Conservation (phyloP, 2,797 vertebrate species). For the Eulemur mongoz region DNA sequence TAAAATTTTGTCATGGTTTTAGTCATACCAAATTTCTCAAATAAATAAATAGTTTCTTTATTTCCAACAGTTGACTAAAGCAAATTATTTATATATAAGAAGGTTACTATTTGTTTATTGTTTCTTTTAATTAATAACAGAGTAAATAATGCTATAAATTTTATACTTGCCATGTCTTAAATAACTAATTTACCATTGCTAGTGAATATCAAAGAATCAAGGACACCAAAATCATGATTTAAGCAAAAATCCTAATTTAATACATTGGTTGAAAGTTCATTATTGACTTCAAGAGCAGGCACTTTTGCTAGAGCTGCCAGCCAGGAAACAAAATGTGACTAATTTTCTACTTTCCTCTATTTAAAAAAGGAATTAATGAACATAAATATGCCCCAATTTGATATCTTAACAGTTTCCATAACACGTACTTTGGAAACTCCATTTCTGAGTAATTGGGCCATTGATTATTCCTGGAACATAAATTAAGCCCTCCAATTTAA, state of each 20-base stretch:
- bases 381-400: slow-evolving; percentile 56
- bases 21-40: not conserved
- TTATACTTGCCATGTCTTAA: not conserved
- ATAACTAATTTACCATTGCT: slow-evolving; percentile 19
- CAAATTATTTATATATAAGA: not conserved
- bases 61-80: not conserved
- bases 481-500: slow-evolving; percentile 59
- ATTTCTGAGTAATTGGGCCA: slow-evolving; percentile 50
- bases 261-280: not conserved
- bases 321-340: slow-evolving; percentile 43
- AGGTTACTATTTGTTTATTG: not conserved
- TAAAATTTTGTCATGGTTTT: not conserved
- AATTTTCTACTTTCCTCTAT: slow-evolving; percentile 39
- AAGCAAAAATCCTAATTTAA: slow-evolving; percentile 26
- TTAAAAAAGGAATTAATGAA: slow-evolving; percentile 51
- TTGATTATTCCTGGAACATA: slow-evolving; percentile 64
- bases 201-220: slow-evolving; percentile 45
- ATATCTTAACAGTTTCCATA: slow-evolving; percentile 46
- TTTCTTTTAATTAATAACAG: slow-evolving; percentile 33
- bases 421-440: slow-evolving; percentile 32
- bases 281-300: slow-evolving; percentile 15
- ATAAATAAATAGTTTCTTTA: not conserved
- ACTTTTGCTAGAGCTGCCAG: not conserved
- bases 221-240: slow-evolving; percentile 46
- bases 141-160: slow-evolving; percentile 18